phyloP scores from a whole-genome alignment of 2,113 vertebrate species.

The Crypturellus undulatus region DNA sequence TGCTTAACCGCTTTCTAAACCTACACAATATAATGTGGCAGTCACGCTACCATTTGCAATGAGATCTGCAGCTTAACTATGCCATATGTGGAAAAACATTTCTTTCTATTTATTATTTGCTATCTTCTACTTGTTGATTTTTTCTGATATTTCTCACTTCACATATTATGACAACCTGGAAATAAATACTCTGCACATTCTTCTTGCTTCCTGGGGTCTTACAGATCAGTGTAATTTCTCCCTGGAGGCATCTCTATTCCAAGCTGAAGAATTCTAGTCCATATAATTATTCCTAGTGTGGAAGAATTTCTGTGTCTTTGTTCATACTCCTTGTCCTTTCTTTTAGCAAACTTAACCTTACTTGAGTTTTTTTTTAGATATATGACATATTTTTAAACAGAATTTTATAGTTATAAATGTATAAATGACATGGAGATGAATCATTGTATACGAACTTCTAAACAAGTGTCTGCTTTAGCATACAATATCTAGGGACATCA shows the following conservation, averaged over 20 bases:
- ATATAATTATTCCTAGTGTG: neutral
- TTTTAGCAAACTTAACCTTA: neutral
- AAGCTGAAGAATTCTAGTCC: neutral
- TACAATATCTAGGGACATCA: accelerated
- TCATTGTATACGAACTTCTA: neutral
- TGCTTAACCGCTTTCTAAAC: neutral
- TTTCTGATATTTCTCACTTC: neutral
- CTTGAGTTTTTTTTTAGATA: neutral
- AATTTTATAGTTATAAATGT: neutral
- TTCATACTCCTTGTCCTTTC: neutral
- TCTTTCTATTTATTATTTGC: neutral
- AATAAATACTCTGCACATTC: neutral
- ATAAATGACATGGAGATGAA: neutral
- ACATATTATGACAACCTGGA: neutral
- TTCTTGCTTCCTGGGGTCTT: neutral
- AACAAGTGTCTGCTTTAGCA: neutral
- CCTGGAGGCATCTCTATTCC: neutral
- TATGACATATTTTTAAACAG: neutral
- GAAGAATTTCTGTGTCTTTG: neutral
- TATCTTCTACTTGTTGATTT: neutral
- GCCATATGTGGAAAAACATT: neutral
- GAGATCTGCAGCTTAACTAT: neutral
- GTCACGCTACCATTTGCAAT: neutral
- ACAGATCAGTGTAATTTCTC: neutral
- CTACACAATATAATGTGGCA: neutral